Base-by-base conservation (phyloP, 2,888 invertebrate genomes). In the Zootermopsis nevadensis region DNA sequence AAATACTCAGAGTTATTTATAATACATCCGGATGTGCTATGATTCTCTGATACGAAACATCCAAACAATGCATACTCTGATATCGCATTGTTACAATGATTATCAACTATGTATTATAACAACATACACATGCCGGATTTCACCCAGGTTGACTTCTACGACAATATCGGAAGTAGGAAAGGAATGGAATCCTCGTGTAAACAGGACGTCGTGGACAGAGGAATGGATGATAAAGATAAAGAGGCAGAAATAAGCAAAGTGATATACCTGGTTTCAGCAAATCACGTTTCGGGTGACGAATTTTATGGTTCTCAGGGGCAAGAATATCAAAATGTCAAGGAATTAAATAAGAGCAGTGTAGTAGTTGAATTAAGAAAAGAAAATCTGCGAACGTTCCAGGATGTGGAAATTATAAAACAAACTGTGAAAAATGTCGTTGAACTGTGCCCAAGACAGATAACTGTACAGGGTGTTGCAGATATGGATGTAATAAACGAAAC, bases 71-170 rank as follows among this genome's bases (percentile, higher is more conserved):
- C 27, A 30, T 67, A 67, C 3, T 33, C 33, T 31, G 69, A 33
- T 31, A 31, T 69, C 69, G 27, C 30, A n/a, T 6, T 66, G 27
- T 31, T 67, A 30, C 7, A 30, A 10, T 67, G 30, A 67, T 1
- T 72, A 22, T 72, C 72, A 38, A n/a, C 74, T 30, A 55, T 55
- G 79, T 30, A 60, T 55, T 55, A 79, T 33, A 82, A 74, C 48
- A 74, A 69, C 31, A 66, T 66, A 24, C 66, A 66, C 7, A 24
- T 66, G 66, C 66, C 15, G 31, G 67, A 69, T 31, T 33, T 69
- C 31, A n/a, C n/a, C 24, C 7, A 2, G 15, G 15, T 10, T 38
- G n/a, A n/a, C n/a, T 74, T 33, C 38, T 42, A 38, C 22, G 74
- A 1, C 31, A n/a, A 69, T 15, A 69, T 33, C 4, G 15, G 0